Percentiles rank a stretch among this genome's conserved stretches.
Evolutionary conservation across 2,888 invertebrate species (phyloP).

Genomic region (Hanleya hanleyi): DNA sequence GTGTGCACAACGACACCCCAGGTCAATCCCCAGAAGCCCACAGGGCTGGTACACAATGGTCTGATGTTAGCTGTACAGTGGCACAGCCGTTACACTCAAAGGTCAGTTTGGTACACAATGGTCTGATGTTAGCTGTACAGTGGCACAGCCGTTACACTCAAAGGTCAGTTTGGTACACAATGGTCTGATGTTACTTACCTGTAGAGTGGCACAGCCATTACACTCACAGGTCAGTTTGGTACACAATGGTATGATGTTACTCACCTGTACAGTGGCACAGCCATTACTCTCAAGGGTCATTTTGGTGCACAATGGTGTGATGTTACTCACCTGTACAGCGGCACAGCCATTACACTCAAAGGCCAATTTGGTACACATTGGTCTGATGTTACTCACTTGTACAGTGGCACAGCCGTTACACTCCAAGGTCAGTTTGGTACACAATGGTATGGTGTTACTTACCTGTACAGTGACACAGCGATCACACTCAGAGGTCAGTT

Average conservation of each 20-base stretch:
- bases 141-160: constrained; percentile 81
- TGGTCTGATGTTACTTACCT: constrained; percentile 81
- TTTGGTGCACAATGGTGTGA: too few species aligned
- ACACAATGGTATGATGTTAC: constrained; percentile 83
- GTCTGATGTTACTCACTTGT: too few species aligned
- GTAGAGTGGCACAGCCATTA: constrained; percentile 79
- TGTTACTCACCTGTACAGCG: too few species aligned
- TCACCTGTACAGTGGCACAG: constrained; percentile 85
- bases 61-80: constrained; percentile 79
- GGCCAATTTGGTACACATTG: too few species aligned
- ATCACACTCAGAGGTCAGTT: too few species aligned
- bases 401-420: constrained; percentile 82
- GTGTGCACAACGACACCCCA: too few species aligned
- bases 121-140: constrained; percentile 81
- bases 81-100: constrained; percentile 85
- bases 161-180: constrained; percentile 86
- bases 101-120: constrained; percentile 84
- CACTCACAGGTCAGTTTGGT: constrained; percentile 87
- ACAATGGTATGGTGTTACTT: constrained; percentile 82
- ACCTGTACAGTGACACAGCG: too few species aligned
- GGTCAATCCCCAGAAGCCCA: too few species aligned
- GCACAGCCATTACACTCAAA: too few species aligned
- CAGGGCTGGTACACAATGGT: too few species aligned
- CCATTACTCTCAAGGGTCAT: too few species aligned
- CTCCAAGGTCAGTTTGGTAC: constrained; percentile 85